Percentiles rank a stretch among this genome's conserved stretches.
Conservation (phyloP, 2,888 invertebrate species). For the Tipula lateralis region DNA sequence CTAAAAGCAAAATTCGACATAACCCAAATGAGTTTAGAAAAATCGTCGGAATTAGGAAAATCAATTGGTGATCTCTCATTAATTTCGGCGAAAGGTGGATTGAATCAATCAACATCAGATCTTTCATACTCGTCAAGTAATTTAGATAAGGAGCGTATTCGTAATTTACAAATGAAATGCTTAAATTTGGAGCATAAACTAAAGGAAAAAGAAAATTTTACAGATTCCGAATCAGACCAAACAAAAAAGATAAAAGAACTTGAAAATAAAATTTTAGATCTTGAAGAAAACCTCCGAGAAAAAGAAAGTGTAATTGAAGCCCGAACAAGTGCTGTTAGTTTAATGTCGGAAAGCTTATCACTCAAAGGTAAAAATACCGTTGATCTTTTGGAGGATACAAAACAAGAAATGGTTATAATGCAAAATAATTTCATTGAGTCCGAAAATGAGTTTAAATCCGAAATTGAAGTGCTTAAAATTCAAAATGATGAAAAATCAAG, state of each 20-base stretch:
- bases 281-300: slow-evolving; percentile 76
- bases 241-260: slow-evolving; percentile 36
- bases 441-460: slow-evolving; percentile 66
- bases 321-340: slow-evolving; percentile 69
- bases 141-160: slow-evolving; percentile 41
- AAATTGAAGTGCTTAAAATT: slow-evolving; percentile 55
- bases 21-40: slow-evolving; percentile 47
- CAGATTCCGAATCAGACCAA: slow-evolving; percentile 31
- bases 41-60: slow-evolving; percentile 44
- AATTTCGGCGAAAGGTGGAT: slow-evolving; percentile 40
- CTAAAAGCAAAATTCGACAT: slow-evolving; percentile 54
- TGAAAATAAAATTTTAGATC: slow-evolving; percentile 59
- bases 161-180: slow-evolving; percentile 28
- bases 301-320: slow-evolving; percentile 80
- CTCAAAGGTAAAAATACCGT: slow-evolving; percentile 61
- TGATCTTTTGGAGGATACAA: slow-evolving; percentile 70
- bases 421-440: slow-evolving; percentile 69
- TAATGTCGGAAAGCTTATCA: slow-evolving; percentile 67
- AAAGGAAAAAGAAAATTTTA: slow-evolving; percentile 40
- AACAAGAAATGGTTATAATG: slow-evolving; percentile 74
- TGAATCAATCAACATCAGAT: slow-evolving; percentile 43
- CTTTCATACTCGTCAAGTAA: slow-evolving; percentile 41
- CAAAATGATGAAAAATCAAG: slow-evolving; percentile 56
- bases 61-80: slow-evolving; percentile 46
- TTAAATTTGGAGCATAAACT: slow-evolving; percentile 43